These are phyloP conservation scores for Merluccius polli DNA, from an alignment of 2,797 vertebrate species.

Conservation along the genomic window DNA sequence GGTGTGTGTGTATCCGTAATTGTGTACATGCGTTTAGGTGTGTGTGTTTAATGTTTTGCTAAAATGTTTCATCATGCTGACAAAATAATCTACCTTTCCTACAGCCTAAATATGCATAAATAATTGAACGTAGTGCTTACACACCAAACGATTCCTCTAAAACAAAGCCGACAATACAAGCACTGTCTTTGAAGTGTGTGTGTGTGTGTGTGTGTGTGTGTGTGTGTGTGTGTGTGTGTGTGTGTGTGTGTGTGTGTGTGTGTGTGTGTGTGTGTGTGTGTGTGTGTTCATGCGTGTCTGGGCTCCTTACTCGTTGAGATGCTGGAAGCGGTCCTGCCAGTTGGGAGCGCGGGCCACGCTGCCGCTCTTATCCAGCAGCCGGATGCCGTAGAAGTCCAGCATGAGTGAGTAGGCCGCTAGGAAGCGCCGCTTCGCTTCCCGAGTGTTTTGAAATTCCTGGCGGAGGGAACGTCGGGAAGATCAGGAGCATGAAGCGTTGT, in stretches of 20 bases:
- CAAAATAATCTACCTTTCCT: too few species aligned
- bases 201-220: background rate
- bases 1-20: too few species aligned
- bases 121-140: too few species aligned
- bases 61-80: too few species aligned
- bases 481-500: background rate
- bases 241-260: background rate
- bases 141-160: too few species aligned
- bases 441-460: slow-evolving; percentile 97
- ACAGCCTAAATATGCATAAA: too few species aligned
- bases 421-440: slow-evolving; percentile 92
- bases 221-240: too few species aligned
- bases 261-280: background rate
- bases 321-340: slow-evolving; percentile 94
- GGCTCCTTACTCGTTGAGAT: slow-evolving; percentile 91
- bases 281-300: slow-evolving; percentile 10
- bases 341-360: slow-evolving; percentile 86
- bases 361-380: slow-evolving; percentile 90
- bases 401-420: slow-evolving; percentile 92
- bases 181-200: too few species aligned
- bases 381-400: slow-evolving; percentile 97
- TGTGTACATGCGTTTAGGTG: too few species aligned
- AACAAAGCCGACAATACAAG: too few species aligned
- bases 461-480: background rate
- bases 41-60: too few species aligned